Evolutionary conservation across 2,113 vertebrate genomes (phyloP), one percentile per base, ranked within the genome.

Genomic region (Theristicus caerulescens): DNA sequence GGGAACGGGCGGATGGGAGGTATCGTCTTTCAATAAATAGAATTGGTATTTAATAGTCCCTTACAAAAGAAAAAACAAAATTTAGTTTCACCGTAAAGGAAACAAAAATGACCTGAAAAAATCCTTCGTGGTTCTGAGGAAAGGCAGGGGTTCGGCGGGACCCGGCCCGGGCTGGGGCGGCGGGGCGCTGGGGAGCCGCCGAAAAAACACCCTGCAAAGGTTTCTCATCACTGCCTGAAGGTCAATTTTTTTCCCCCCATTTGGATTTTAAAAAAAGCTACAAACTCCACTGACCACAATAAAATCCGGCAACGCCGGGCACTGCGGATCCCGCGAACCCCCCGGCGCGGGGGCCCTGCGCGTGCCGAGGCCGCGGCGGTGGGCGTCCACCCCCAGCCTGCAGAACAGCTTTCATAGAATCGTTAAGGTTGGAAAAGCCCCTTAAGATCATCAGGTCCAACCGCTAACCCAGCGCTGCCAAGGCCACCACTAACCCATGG

Each of bases 71-170:
- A 47, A 22, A 46, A 20, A 26, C n/a, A 16, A 26, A 11, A 14
- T 5, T 24, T 15, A 32, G 72, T 92, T 94, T 80, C 86, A 90
- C 82, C 92, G 84, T 40, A 94, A 95, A 92, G 89, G 92, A 94
- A 90, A 87, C 85, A 89, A 44, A 83, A 89, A 34, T 7, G 54
- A 77, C n/a, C 73, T 51, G 47, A 46, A 72, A 69, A 38, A 65
- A 42, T 44, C 62, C 76, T 58, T 19, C 4, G 14, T 29, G 40
- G 64, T 31, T 55, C 79, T 38, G 61, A 46, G 36, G 88, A 84
- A 34, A 64, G 2, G 15, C 17, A 8, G 55, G 34, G 0, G 27
- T 13, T 44, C 16, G 27, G 38, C 6, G 29, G 8, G 27, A 36
- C 40, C 29, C 55, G 10, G 31, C 42, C 15, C 57, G 42, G 86